These are phyloP conservation scores for Drosophila jambulina DNA, from an alignment of 1,140 invertebrate species.

Conservation along the genomic window DNA sequence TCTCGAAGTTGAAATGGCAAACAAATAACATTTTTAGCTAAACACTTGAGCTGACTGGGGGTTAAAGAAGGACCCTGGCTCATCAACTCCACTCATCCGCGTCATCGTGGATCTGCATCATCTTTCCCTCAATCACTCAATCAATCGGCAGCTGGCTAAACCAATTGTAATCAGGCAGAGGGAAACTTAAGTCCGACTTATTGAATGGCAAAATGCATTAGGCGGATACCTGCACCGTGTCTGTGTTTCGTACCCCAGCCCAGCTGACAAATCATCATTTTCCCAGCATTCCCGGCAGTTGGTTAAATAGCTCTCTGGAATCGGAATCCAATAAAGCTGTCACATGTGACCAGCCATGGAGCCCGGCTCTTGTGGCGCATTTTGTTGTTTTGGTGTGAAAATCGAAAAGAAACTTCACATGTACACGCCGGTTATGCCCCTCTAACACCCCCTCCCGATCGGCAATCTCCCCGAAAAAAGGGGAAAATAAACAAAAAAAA, in stretches of 20 bases:
- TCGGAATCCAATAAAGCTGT: constrained; percentile 82
- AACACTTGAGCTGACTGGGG: constrained; percentile 27
- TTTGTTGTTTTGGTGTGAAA: constrained; percentile 78
- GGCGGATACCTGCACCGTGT: constrained; percentile 45
- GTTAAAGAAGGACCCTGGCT: constrained; percentile 28
- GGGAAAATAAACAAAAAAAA: neutral
- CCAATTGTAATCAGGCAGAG: constrained; percentile 61
- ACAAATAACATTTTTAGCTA: constrained; percentile 40
- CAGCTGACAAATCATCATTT: constrained; percentile 77
- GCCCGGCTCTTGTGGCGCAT: constrained; percentile 43
- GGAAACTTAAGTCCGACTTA: constrained; percentile 49
- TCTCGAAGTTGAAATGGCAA: constrained; percentile 37
- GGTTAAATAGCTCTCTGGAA: constrained; percentile 72
- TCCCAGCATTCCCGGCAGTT: constrained; percentile 57
- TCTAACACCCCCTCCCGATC: constrained; percentile 2
- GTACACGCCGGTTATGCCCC: constrained; percentile 24
- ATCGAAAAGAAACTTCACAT: constrained; percentile 76
- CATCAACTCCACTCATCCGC: constrained; percentile 31
- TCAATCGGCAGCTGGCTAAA: constrained; percentile 81
- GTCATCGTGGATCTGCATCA: constrained; percentile 6
- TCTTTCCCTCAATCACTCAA: constrained; percentile 65
- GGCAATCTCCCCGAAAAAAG: neutral
- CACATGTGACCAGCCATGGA: constrained; percentile 61
- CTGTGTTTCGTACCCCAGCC: constrained; percentile 4
- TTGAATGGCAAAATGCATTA: constrained; percentile 73